Evolutionary conservation across 2,113 vertebrate genomes (phyloP).

Genomic region (Barnardius zonarius): DNA sequence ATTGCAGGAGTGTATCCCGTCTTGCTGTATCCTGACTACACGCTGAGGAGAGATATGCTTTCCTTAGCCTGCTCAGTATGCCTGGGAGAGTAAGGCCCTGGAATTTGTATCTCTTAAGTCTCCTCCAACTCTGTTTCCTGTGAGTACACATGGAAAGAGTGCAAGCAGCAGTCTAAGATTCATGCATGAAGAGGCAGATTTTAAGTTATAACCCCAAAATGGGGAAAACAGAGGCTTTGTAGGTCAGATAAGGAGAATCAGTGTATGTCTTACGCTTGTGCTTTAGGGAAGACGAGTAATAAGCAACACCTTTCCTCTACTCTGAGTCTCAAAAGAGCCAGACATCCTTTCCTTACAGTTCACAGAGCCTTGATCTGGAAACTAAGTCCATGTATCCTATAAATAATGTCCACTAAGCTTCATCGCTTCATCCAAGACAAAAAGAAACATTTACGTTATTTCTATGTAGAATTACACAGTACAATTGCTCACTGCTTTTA

Average conservation of each 20-base stretch:
- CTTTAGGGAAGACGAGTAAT: not conserved
- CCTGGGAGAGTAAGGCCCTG: not conserved
- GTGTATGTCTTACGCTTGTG: not conserved
- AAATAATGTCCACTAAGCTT: constrained; percentile 5
- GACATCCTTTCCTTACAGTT: not conserved
- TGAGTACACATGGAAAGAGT: not conserved
- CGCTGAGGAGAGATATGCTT: rapidly evolving
- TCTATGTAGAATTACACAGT: not conserved
- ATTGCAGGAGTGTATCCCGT: not conserved
- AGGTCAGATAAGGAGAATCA: not conserved
- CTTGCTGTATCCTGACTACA: not conserved
- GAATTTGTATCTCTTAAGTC: not conserved
- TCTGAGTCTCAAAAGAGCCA: not conserved
- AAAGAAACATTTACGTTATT: constrained; percentile 32
- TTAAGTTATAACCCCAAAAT: not conserved
- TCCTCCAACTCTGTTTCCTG: not conserved
- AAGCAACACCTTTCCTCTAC: not conserved
- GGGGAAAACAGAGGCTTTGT: not conserved
- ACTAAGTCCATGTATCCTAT: not conserved
- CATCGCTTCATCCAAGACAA: constrained; percentile 12
- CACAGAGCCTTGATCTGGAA: not conserved
- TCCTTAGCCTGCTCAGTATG: not conserved
- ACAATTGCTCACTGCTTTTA: constrained; percentile 15
- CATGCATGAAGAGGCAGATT: not conserved
- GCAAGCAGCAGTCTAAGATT: not conserved